These are phyloP conservation scores for Drosophila ogumai DNA, from an alignment of 1,140 invertebrate species.

Conservation along the genomic window DNA sequence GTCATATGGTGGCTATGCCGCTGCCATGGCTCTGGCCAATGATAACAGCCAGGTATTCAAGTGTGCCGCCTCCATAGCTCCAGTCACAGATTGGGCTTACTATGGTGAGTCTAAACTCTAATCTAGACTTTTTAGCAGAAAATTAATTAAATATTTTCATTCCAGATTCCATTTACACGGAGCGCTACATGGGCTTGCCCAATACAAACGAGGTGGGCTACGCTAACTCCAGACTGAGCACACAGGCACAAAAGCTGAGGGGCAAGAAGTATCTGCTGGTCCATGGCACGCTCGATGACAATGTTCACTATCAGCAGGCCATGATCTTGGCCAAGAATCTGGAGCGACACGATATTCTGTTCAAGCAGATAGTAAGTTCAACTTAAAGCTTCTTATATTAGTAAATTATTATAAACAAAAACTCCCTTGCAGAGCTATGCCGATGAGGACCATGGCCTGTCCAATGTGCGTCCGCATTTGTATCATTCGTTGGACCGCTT, in stretches of 20 bases:
- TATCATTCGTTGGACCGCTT: constrained; percentile 96
- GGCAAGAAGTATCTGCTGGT: constrained; percentile 94
- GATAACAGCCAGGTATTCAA: constrained; percentile 91
- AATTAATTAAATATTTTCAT: constrained; percentile 31
- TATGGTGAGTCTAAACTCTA: constrained; percentile 88
- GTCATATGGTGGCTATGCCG: constrained; percentile 97
- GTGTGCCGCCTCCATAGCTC: constrained; percentile 97
- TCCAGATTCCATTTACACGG: constrained; percentile 97
- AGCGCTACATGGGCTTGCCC: constrained; percentile 96
- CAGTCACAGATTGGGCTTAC: constrained; percentile 94
- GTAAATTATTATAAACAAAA: constrained; percentile 86
- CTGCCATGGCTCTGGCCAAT: constrained; percentile 92
- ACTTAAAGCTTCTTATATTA: background rate
- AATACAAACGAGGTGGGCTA: constrained; percentile 92
- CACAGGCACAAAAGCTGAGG: constrained; percentile 88
- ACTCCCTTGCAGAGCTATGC: constrained; percentile 93
- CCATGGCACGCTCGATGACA: constrained; percentile 97
- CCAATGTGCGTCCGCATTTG: constrained; percentile 92
- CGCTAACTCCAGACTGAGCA: constrained; percentile 90
- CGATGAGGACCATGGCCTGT: constrained; percentile 95
- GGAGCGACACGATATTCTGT: constrained; percentile 93
- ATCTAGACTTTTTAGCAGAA: background rate
- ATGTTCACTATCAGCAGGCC: constrained; percentile 98
- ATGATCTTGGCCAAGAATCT: constrained; percentile 94
- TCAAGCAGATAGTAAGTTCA: constrained; percentile 92